Evolutionary conservation across 2,888 invertebrate species (phyloP).

Genomic region (Hyposoter didymator): DNA sequence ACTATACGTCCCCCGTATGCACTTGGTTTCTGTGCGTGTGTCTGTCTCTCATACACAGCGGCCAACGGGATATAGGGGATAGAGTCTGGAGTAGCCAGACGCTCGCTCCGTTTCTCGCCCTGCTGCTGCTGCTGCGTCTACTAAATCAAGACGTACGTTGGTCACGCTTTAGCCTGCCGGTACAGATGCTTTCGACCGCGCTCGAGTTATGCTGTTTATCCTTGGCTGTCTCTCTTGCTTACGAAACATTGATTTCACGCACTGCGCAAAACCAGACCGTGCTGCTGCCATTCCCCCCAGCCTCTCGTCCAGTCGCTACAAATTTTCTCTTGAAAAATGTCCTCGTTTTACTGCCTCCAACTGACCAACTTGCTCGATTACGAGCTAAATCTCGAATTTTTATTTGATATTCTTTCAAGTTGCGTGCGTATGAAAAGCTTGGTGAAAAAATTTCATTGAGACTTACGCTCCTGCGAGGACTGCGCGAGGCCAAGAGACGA

Average conservation of each 20-base stretch:
- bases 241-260: conserved; percentile 84
- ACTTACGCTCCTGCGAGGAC: no score
- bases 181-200: conserved; percentile 69
- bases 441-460: background rate
- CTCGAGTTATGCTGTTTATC: conserved; percentile 80
- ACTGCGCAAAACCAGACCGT: conserved; percentile 72
- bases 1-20: conserved; percentile 9
- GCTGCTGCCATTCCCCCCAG: background rate
- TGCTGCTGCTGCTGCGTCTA: conserved; percentile 73
- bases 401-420: no score
- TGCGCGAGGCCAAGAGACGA: no score
- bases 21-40: background rate
- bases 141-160: conserved; percentile 84
- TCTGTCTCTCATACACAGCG: conserved; percentile 47
- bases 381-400: no score
- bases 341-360: background rate
- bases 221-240: conserved; percentile 74
- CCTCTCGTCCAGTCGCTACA: background rate
- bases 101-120: conserved; percentile 56
- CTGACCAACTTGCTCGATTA: no score
- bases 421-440: no score
- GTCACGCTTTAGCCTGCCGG: conserved; percentile 78
- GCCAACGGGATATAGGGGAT: conserved; percentile 70
- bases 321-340: background rate
- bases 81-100: conserved; percentile 47